Percentiles rank a stretch among this genome's conserved stretches.
phyloP scores from a whole-genome alignment of 2,113 vertebrate species.

The Megaceryle torquata region DNA sequence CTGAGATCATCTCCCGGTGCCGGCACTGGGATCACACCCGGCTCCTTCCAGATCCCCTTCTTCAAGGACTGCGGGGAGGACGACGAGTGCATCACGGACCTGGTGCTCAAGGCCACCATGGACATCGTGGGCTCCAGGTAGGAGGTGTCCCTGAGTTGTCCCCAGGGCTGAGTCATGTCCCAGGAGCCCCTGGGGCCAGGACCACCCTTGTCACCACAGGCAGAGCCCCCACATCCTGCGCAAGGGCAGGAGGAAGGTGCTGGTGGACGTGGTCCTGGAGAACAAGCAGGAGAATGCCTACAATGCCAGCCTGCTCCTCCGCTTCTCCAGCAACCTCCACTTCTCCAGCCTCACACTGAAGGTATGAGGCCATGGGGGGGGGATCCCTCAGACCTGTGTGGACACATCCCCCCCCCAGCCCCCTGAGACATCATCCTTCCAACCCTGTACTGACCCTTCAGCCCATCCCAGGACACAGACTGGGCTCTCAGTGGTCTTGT shows the following conservation, averaged over 20 bases:
- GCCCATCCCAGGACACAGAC: neutral
- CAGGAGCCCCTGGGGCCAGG: neutral
- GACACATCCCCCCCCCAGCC: too few species aligned
- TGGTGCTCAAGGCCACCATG: conserved; percentile 83
- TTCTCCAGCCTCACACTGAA: conserved; percentile 86
- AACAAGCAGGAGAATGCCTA: conserved; percentile 93
- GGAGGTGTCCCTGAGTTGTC: neutral
- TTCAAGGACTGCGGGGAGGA: conserved; percentile 96
- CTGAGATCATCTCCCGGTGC: neutral
- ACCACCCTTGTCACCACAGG: conserved; percentile 64
- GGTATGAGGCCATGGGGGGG: conserved; percentile 48
- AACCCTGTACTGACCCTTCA: neutral
- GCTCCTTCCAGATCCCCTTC: conserved; percentile 84
- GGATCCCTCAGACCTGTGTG: neutral
- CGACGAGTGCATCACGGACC: conserved; percentile 85
- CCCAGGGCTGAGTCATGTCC: neutral
- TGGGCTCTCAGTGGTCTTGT: neutral
- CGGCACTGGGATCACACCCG: accelerated
- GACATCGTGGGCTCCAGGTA: conserved; percentile 88
- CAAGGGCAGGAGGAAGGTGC: conserved; percentile 78
- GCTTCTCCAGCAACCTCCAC: conserved; percentile 89
- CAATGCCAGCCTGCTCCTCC: conserved; percentile 85
- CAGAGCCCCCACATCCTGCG: conserved; percentile 83
- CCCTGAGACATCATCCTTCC: neutral
- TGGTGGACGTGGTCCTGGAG: conserved; percentile 82